Evolutionary conservation across 2,113 vertebrate genomes (phyloP), one percentile per base, ranked within the genome.

Genomic region (Malurus melanocephalus): DNA sequence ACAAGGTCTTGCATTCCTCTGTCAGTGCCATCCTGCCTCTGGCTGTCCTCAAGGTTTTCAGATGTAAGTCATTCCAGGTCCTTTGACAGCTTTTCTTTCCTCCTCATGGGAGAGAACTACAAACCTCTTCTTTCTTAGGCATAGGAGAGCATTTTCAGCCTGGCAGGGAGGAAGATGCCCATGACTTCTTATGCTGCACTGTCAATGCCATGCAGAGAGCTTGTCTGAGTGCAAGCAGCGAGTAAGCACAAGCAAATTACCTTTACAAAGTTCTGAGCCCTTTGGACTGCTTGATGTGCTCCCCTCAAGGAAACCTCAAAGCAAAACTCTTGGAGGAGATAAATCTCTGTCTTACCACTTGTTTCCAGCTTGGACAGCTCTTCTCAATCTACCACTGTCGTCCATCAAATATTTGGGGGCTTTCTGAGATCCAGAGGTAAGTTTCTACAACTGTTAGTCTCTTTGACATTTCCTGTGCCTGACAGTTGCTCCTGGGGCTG

Each of bases 171-270:
- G 99, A 99, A 93, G 98, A 99, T 72, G 98, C 98, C 38, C 98
- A 98, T 12, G 98, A 99, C 88, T 99, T 99, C 85, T 96, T 99
- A 68, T 96, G 97, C 30, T 98, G 98, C 75, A 98, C 98, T 38
- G 98, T 99, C 55, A 98, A 98, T 83, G 98, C 98, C 97, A 99
- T 98, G 98, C 98, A 99, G 96, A 98, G 98, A 96, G 98, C 98
- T 51, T 99, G 99, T 92, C 96, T 99, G 91, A 97, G 98, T 82
- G 98, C 97, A 53, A 94, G 92, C 95, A 97, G 97, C 88, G 97
- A 98, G 98, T 99, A 92, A 96, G 98, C 97, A 46, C 35, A n/a
- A 52, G 22, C 22, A 21, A 16, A 27, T 38, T 7, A 2, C 38
- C 17, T 8, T 49, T 6, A 10, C 2, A 12, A 5, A 18, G 38